These are phyloP conservation scores for Pheosia gnoma DNA, from an alignment of 2,888 invertebrate species.

Conservation along the genomic window DNA sequence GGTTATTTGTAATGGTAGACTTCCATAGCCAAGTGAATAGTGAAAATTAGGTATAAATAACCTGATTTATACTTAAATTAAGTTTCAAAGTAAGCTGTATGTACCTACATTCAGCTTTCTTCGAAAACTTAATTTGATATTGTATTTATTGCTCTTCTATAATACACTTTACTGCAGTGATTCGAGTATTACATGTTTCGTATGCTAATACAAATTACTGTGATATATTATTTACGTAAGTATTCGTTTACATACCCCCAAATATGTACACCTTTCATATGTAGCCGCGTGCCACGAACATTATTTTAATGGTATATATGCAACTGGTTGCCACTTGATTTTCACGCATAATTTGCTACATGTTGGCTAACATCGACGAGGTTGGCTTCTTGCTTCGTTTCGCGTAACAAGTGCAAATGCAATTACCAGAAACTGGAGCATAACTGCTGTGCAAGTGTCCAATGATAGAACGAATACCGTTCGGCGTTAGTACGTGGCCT, in stretches of 20 bases:
- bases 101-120: too few relatives aligned
- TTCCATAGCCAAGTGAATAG: too few relatives aligned
- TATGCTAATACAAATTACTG: too few relatives aligned
- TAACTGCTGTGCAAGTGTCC: slow-evolving; percentile 59
- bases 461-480: slow-evolving; percentile 49
- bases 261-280: slow-evolving; percentile 10
- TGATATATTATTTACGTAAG: too few relatives aligned
- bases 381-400: slow-evolving; percentile 56
- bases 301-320: slow-evolving; percentile 29
- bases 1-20: too few relatives aligned
- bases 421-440: slow-evolving; percentile 71
- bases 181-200: too few relatives aligned
- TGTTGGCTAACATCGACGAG: slow-evolving; percentile 59
- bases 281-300: slow-evolving; percentile 25
- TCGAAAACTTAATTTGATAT: too few relatives aligned
- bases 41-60: too few relatives aligned
- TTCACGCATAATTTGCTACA: slow-evolving; percentile 63
- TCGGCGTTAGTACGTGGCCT: slow-evolving; percentile 10
- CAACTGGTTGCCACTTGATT: slow-evolving; percentile 43
- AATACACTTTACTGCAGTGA: too few relatives aligned
- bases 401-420: slow-evolving; percentile 69
- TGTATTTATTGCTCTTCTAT: too few relatives aligned
- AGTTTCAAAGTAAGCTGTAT: too few relatives aligned
- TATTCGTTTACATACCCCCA: neutral
- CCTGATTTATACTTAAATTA: too few relatives aligned